Base-by-base conservation (phyloP, 2,797 vertebrate species). In the Mergus octosetaceus region DNA sequence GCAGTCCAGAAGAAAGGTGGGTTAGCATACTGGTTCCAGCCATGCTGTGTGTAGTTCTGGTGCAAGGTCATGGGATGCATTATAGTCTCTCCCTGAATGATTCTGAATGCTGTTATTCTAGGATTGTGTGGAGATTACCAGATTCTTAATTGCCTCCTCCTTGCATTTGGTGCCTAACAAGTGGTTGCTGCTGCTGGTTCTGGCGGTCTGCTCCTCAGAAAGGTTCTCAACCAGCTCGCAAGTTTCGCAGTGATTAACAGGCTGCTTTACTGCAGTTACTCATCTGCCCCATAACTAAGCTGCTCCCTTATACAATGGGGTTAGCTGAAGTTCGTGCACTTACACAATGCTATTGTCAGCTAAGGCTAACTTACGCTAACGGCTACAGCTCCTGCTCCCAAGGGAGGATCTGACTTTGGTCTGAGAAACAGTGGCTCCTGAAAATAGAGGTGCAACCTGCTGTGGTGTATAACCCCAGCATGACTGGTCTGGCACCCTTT, bases 301-400 rank as follows among this genome's bases (percentile, higher is more conserved):
- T 85, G 12, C 56, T 89, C 21, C 21, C 3, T 78, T 82, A 20
- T 41, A 19, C 61, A 49, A 4, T 1, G 61, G 34, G 14, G 17
- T 94, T 92, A 87, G 39, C 43, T 76, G 32, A 80, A 94, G 72
- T 62, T 85, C 38, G 25, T 22, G 17, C 82, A 20, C 22, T 75
- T 49, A 88, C 64, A 54, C 36, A 53, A 53, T 4, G 1, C 9
- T 54, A 6, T 45, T 75, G 32, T 62, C 60, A 85, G 56, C 81
- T 85, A 2, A 27, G n/a, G 10, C 34, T 79, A 0, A 68, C 3
- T 73, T 66, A 27, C 0, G 1, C 15, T 24, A 22, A 28, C 30
- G 70, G 47, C 38, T 84, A 4, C 38, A 73, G 51, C 53, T 73
- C 22, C 16, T 70, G 53, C 47, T 87, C 54, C 47, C 25, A 36